Base-by-base conservation (phyloP, 2,888 invertebrate species). In the Glyphotaelius pellucidus region DNA sequence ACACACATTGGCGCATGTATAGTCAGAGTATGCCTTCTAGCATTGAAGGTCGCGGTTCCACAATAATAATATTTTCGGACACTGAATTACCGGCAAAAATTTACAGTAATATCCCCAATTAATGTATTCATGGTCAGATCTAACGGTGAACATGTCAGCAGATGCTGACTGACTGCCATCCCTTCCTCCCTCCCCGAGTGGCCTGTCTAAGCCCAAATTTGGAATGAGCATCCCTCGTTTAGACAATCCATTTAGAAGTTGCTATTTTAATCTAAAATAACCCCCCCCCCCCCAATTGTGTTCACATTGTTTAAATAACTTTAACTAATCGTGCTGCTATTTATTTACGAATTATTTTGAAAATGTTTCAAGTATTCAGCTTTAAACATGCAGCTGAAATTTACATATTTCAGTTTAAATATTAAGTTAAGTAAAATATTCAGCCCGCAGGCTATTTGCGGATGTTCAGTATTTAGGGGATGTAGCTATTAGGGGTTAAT, bases 401-500 rank as follows among this genome's bases (percentile, higher is more conserved):
- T 67, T 67, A 9, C 3, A 67, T 67, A 67, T 9, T 25, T 67
- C 67, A 25, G 67, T n/a, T 25, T 67, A 25, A n/a, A 25, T 67
- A 5, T 52, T 52, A 19, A 19, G 19, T 2, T 2, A 7, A 7
- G 25, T 25, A 25, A 67, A 67, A 86, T 42, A 86, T 86, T 86
- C 30, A 67, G 19, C 67, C 52, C 87, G 30, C 52, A 5, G 87
- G 19, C 3, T 31, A 25, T 87, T 67, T 87, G 30, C 67, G 32
- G 11, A 30, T 31, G 31, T 42, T 32, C 15, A 52, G 52, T 31
- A 15, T 87, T 87, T 19, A 87, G 87, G 87, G 87, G 87, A 9
- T 52, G 87, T 12, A 31, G 25, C 67, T 15, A 52, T 67, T 87
- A 30, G 31, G 30, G 87, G 87, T 52, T 87, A 87, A 87, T 87